Evolutionary conservation across 2,888 invertebrate species (phyloP).

Genomic region (Macrophya annulata): DNA sequence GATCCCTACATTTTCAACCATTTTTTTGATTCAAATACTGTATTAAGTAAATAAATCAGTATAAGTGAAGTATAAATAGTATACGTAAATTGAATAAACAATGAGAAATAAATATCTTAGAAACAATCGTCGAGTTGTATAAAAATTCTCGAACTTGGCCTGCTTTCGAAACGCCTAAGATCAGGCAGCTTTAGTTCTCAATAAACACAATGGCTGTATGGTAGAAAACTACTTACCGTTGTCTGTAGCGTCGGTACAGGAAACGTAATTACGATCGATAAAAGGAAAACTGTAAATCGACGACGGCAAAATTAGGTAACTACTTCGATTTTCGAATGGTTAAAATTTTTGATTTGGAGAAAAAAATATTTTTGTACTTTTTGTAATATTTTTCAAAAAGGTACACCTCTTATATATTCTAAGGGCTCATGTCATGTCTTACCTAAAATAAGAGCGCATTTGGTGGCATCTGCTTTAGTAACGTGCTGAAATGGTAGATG

Average conservation of each 20-base stretch:
- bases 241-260: neutral
- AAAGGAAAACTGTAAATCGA: neutral
- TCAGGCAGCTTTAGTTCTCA: neutral
- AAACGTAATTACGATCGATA: neutral
- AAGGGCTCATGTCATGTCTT: neutral
- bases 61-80: too few species aligned
- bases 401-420: neutral
- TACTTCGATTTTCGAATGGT: neutral
- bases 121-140: neutral
- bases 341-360: neutral
- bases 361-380: neutral
- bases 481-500: neutral
- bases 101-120: neutral
- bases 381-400: neutral
- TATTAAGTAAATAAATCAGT: too few species aligned
- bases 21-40: too few species aligned
- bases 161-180: neutral
- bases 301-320: neutral
- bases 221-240: conserved; percentile 10
- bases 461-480: neutral
- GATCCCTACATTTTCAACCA: too few species aligned
- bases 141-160: neutral
- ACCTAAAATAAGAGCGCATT: neutral
- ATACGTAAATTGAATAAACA: too few species aligned
- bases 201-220: neutral